Conservation (phyloP, 2,113 vertebrate genomes). For the Blennius ocellaris region DNA sequence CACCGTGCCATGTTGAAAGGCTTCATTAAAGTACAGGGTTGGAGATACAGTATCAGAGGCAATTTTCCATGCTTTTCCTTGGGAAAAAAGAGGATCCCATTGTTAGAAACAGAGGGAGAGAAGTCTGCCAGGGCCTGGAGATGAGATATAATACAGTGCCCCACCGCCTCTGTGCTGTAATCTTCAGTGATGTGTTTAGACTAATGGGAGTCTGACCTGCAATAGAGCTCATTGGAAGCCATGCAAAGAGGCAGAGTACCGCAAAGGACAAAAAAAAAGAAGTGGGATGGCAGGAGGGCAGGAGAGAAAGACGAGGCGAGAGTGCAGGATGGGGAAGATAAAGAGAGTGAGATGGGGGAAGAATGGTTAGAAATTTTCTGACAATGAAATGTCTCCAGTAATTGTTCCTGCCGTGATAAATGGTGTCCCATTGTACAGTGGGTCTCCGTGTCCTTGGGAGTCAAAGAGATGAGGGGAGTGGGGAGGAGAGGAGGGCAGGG, state of each 20-base stretch:
- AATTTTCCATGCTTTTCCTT: conserved; percentile 76
- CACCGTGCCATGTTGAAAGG: conserved; percentile 60
- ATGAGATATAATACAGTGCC: conserved; percentile 77
- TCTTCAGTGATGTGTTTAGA: conserved; percentile 66
- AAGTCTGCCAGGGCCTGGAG: conserved; percentile 65
- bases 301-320: conserved; percentile 30
- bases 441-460: conserved; percentile 81
- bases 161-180: conserved; percentile 64
- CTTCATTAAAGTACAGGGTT: conserved; percentile 78
- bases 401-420: conserved; percentile 82
- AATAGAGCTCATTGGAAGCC: conserved; percentile 67
- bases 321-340: conserved; percentile 51
- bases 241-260: conserved; percentile 55
- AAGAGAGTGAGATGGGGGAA: conserved; percentile 63
- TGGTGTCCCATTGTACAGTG: conserved; percentile 74
- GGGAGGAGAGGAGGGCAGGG: conserved; percentile 35
- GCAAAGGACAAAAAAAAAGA: conserved; percentile 34
- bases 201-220: conserved; percentile 81
- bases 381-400: conserved; percentile 82
- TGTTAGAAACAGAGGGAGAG: conserved; percentile 70
- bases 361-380: conserved; percentile 78
- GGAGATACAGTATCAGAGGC: conserved; percentile 74
- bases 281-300: conserved; percentile 30
- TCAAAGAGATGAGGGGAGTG: conserved; percentile 66
- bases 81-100: conserved; percentile 66